These are phyloP conservation scores for Hyles lineata DNA, from an alignment of 2,888 invertebrate genomes.

Conservation along the genomic window DNA sequence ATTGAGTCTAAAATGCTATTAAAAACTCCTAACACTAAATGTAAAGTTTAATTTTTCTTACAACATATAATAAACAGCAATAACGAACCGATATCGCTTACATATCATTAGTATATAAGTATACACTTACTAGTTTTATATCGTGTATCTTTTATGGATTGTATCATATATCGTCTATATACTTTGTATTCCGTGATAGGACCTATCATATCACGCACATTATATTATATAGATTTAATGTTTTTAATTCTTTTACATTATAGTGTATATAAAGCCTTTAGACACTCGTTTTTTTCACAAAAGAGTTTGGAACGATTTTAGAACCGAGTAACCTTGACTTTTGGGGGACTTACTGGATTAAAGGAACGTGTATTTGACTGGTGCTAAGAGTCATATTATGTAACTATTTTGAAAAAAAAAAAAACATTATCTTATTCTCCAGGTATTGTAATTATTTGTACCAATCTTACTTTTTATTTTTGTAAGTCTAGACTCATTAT, in stretches of 20 bases:
- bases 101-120: slow-evolving; percentile 79
- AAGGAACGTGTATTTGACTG: not conserved
- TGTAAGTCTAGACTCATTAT: not conserved
- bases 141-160: slow-evolving; percentile 31
- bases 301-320: not conserved
- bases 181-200: slow-evolving; percentile 1
- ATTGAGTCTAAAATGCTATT: not conserved
- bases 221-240: not conserved
- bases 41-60: slow-evolving; percentile 2
- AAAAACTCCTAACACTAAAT: not conserved
- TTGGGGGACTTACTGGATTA: not conserved
- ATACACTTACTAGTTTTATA: slow-evolving; percentile 41
- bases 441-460: not conserved
- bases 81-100: slow-evolving; percentile 76
- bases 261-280: slow-evolving; percentile 13
- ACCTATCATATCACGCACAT: not conserved
- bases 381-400: not conserved
- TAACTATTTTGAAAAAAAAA: not conserved
- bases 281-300: slow-evolving; percentile 7
- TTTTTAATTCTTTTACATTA: slow-evolving; percentile 23
- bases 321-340: not conserved
- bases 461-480: not conserved
- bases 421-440: too few species aligned
- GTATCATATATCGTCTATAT: slow-evolving; percentile 38
- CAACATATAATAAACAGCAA: slow-evolving; percentile 61